Evolutionary conservation across 2,113 vertebrate species (phyloP).

Genomic region (Thinocorus orbignyianus): DNA sequence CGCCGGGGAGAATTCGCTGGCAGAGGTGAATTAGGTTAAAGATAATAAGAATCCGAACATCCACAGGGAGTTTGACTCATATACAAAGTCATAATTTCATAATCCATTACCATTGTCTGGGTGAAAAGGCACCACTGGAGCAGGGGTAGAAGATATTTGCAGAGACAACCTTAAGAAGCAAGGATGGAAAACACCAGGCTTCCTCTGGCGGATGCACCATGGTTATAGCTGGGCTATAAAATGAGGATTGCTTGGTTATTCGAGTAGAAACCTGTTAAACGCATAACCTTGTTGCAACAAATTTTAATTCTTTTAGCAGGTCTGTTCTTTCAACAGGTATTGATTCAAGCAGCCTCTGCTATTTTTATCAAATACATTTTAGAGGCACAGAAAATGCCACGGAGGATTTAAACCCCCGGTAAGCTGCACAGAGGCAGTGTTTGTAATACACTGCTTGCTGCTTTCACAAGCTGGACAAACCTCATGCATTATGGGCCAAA

Average conservation of each 20-base stretch:
- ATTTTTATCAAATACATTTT: slow-evolving; percentile 11
- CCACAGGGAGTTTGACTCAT: slow-evolving; percentile 37
- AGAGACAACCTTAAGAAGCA: slow-evolving; percentile 9
- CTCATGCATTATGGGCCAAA: slow-evolving; percentile 44
- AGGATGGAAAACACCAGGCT: neutral
- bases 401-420: neutral
- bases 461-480: slow-evolving; percentile 35
- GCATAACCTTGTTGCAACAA: slow-evolving; percentile 4
- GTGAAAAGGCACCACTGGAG: neutral
- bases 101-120: neutral
- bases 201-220: neutral
- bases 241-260: neutral
- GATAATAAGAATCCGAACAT: slow-evolving; percentile 33
- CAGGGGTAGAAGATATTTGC: neutral
- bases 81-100: slow-evolving; percentile 41
- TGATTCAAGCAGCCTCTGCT: slow-evolving; percentile 16
- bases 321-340: slow-evolving; percentile 41
- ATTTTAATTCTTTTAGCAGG: neutral
- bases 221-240: neutral
- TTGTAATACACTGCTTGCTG: slow-evolving; percentile 22
- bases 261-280: slow-evolving; percentile 30
- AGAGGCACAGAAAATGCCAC: neutral
- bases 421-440: slow-evolving; percentile 13
- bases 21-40: slow-evolving; percentile 52
- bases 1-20: slow-evolving; percentile 11